Evolutionary conservation across 2,113 vertebrate genomes (phyloP), one percentile per base, ranked within the genome.

Genomic region (Melanocharis versteri): DNA sequence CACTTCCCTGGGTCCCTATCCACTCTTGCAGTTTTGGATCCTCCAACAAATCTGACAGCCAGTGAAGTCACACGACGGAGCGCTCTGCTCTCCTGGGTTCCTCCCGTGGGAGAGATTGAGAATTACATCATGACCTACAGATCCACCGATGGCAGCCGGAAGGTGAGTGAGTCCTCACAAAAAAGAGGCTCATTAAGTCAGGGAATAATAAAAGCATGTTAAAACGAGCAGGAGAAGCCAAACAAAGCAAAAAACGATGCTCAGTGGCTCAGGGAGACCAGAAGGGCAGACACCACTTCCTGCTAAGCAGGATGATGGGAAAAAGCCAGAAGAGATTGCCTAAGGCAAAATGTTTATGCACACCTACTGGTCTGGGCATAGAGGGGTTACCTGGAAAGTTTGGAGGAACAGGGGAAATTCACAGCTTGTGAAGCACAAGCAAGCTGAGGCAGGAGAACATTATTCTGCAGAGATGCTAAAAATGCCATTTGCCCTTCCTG

Each of bases 101-200:
- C 99, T 12, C 99, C 99, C 6, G 15, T 98, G 58, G 98, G 99
- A 22, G 98, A 99, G 69, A 99, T 99, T 0, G 99, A 99, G 96
- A 99, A 99, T 96, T 99, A 99, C n/a, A 45, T 99, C 98, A 98
- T 99, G 96, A 99, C 98, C 47, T 99, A 99, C 97, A 99, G 98
- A 97, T 98, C 99, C 19, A 89, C 95, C 0, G 98, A 99, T 1
- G 99, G 99, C 82, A 99, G 98, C 97, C 98, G 98, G 11, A 99
- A 99, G 98, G 99, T 99, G 97, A 97, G 98, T 18, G 96, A 96
- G 98, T 53, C 27, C 66, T 89, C 48, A 5, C 45, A n/a, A 27
- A 40, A 66, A 58, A 20, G 45, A 64, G 30, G 6, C 28, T 80
- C 39, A 3, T 70, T 23, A 35, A 47, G 31, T 33, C 40, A 61